Base-by-base conservation (phyloP, 1,140 invertebrate species). In the Solen grandis region DNA sequence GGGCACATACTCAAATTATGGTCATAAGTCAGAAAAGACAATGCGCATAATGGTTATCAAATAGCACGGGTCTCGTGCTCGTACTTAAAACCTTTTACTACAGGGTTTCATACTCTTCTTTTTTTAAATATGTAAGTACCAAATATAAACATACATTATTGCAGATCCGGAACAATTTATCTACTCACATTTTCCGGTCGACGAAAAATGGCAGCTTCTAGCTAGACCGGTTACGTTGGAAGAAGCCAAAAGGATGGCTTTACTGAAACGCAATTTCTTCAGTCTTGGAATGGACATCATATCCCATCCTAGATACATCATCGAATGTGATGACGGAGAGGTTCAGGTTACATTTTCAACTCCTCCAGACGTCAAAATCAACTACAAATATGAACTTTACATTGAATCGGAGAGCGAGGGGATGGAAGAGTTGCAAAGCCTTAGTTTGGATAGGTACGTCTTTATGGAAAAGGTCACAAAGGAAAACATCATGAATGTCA, bases 151-250 rank as follows among this genome's bases (percentile, higher is more conserved):
- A n/a, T n/a, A n/a, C n/a, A n/a, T n/a, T n/a, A n/a, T n/a, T n/a
- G 2, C 50, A 80, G 93, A 94, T 82, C 93, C 93, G 1, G 91
- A 93, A 59, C 88, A 92, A 22, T 86, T 93, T 72, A 92, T 93
- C 33, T 93, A 91, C 87, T 92, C 93, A 2, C 93, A 94, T 88
- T 93, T 92, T 77, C 93, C 93, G 0, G 91, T 92, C 81, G 89
- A 93, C 63, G 84, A 84, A 59, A 85, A 83, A 62, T 88, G 85
- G 85, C 87, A 87, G 60, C 57, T 87, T 13, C 52, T 88, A 25
- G 86, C 86, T 22, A 54, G 85, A 60, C 76, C 85, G 0, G 50
- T 86, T n/a, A 81, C 83, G 19, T 82, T 86, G 5, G 82, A 83
- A 14, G 85, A 88, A 72, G 85, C 85, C 16, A 81, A 79, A 57